These are phyloP conservation scores for Caenorhabditis latens DNA, from an alignment of 1,140 invertebrate species.

Conservation along the genomic window DNA sequence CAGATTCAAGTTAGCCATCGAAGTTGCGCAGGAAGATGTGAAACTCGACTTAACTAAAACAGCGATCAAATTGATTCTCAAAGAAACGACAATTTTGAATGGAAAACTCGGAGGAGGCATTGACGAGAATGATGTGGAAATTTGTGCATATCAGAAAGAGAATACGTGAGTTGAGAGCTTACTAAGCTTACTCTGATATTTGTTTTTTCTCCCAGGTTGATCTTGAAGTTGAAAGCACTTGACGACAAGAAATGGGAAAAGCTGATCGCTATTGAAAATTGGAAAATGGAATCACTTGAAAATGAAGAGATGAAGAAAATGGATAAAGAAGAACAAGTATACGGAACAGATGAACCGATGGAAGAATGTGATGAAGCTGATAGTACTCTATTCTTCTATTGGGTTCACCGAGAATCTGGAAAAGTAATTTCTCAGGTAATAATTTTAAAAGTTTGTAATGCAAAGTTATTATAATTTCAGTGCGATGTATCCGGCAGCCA, in stretches of 20 bases:
- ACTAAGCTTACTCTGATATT: background rate
- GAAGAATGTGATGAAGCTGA: conserved; percentile 45
- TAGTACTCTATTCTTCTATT: background rate
- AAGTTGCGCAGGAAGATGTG: background rate
- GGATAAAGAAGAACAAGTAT: background rate
- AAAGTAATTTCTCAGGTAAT: background rate
- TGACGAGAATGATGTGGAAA: conserved; percentile 25
- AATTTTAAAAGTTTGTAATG: too few species aligned
- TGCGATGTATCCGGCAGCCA: conserved; percentile 26
- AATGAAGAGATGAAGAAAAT: background rate
- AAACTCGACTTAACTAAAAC: background rate
- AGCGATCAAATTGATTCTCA: background rate
- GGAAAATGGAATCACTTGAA: background rate
- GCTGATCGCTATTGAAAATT: background rate
- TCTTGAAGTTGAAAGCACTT: background rate
- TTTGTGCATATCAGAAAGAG: background rate
- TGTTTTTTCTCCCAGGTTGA: conserved; percentile 1
- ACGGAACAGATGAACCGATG: conserved; percentile 23
- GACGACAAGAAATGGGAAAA: conserved; percentile 14
- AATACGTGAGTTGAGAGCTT: background rate
- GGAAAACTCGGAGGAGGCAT: conserved; percentile 20
- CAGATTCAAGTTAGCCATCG: background rate
- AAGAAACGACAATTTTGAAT: background rate
- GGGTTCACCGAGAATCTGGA: background rate
- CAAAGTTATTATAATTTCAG: too few species aligned